Evolutionary conservation across 2,113 vertebrate genomes (phyloP).

Genomic region (Triplophysa siluroides): DNA sequence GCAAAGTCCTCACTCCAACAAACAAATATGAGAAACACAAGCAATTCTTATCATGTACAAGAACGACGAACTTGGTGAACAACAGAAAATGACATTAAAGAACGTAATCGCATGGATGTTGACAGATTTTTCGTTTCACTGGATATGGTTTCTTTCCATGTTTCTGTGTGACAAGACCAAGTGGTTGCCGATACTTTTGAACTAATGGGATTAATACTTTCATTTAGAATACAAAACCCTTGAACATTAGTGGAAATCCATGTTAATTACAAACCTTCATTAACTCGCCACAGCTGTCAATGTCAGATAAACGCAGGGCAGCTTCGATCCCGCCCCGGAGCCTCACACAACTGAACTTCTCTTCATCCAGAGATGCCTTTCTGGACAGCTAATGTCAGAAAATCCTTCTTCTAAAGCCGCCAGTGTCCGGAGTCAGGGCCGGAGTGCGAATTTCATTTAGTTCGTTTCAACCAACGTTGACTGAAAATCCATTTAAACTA

Average conservation of each 20-base stretch:
- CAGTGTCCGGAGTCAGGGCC: conserved; percentile 17
- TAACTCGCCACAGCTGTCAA: conserved; percentile 82
- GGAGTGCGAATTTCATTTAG: background rate
- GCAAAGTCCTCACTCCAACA: background rate
- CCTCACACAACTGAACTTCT: conserved; percentile 59
- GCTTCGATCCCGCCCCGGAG: conserved; percentile 70
- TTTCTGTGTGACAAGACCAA: conserved; percentile 17
- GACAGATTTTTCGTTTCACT: conserved; percentile 2
- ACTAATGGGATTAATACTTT: conserved; percentile 77
- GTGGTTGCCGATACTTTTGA: conserved; percentile 55
- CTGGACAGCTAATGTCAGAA: conserved; percentile 58
- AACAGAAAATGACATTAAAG: background rate
- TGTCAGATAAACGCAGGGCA: conserved; percentile 77
- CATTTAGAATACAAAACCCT: conserved; percentile 80
- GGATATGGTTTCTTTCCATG: conserved; percentile 9
- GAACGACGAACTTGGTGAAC: background rate
- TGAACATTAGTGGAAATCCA: conserved; percentile 81
- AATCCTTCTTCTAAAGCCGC: conserved; percentile 61
- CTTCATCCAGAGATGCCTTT: conserved; percentile 58
- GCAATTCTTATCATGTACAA: conserved; percentile 3
- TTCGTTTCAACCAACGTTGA: background rate
- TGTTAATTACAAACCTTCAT: conserved; percentile 82
- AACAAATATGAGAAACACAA: conserved; percentile 47
- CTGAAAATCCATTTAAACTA: background rate
- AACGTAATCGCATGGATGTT: conserved; percentile 11